Percentiles rank a stretch among this genome's conserved stretches.
Conservation (phyloP, 2,113 vertebrate genomes). For the Phocoena phocoena region DNA sequence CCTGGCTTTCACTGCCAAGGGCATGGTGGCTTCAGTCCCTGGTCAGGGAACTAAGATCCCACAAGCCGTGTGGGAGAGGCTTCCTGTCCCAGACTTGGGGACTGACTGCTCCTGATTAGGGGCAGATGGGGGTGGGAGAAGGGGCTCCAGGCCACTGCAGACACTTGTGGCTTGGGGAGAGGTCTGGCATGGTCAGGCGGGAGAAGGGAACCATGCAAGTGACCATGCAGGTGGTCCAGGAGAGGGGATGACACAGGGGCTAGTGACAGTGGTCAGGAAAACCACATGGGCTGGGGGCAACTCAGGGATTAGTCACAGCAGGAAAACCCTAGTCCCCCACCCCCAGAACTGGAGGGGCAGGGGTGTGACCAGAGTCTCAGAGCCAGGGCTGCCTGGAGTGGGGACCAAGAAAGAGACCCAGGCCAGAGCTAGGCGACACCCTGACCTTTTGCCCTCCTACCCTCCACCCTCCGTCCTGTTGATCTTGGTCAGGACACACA, state of each 20-base stretch:
- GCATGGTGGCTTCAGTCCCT: neutral
- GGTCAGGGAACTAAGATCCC: neutral
- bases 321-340: neutral
- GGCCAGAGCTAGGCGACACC: neutral
- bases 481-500: neutral
- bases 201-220: neutral
- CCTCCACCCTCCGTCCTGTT: neutral
- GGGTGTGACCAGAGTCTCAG: neutral
- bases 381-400: neutral
- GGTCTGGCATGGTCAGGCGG: rapidly evolving
- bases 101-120: neutral
- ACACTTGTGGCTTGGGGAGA: neutral
- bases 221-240: neutral
- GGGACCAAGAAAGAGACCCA: neutral
- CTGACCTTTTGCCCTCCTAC: neutral
- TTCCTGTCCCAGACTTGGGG: neutral
- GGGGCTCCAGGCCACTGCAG: neutral
- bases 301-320: neutral
- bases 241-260: neutral
- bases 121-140: neutral
- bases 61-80: neutral
- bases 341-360: neutral
- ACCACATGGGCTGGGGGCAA: neutral
- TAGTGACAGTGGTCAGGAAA: neutral
- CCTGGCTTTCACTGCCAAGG: neutral